Conservation (phyloP, 2,888 invertebrate genomes). For the Nemotelus nigrinus region DNA sequence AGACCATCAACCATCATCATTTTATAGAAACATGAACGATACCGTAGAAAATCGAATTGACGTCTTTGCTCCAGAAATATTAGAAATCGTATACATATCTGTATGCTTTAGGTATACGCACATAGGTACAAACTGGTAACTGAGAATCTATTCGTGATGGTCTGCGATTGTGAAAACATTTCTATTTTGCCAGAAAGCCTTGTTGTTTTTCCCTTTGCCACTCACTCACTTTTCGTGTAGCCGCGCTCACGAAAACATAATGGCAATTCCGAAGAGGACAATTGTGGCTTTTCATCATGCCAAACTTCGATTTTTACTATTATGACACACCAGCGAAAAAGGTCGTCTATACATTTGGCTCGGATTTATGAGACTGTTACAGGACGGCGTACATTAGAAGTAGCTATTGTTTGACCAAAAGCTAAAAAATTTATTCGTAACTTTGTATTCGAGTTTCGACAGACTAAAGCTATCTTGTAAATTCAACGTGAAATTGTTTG, state of each 20-base stretch:
- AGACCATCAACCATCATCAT: conserved; percentile 24
- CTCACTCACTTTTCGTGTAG: neutral
- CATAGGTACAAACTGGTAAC: neutral
- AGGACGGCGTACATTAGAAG: no score
- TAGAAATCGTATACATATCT: neutral
- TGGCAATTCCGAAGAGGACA: conserved; percentile 48
- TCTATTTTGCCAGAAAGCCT: neutral
- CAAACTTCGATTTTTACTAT: conserved; percentile 46
- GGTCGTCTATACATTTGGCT: neutral
- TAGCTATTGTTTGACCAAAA: no score
- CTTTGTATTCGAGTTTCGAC: no score
- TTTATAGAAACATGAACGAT: conserved; percentile 32
- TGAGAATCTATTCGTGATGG: conserved; percentile 13
- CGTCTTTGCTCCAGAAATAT: conserved; percentile 37
- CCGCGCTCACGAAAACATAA: conserved; percentile 31
- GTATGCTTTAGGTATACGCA: neutral
- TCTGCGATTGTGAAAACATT: conserved; percentile 19
- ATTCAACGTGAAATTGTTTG: no score
- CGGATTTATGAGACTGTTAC: neutral
- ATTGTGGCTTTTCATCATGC: conserved; percentile 48
- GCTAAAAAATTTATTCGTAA: no score
- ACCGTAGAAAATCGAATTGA: conserved; percentile 49
- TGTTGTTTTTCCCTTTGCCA: neutral
- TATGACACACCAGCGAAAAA: conserved; percentile 39
- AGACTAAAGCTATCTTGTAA: no score